These are phyloP conservation scores for Aurelia aurita DNA, from an alignment of 30 jellyfish, hydroid and myxozoan genomes.

Conservation along the genomic window DNA sequence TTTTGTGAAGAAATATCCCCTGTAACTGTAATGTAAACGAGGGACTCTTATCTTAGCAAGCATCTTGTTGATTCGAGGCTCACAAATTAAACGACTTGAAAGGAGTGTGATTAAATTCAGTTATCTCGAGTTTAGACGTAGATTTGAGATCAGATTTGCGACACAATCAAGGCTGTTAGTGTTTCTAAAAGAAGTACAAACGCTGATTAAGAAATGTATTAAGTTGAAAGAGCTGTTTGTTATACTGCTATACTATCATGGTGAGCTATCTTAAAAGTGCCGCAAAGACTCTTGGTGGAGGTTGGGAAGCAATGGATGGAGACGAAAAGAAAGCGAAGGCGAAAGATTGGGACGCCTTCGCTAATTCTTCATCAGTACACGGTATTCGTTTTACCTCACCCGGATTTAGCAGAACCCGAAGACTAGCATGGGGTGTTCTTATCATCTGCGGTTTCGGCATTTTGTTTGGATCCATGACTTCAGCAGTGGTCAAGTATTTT, in stretches of 20 bases:
- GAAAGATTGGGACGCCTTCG: slow-evolving; percentile 68
- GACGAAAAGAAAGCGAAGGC: slow-evolving; percentile 17
- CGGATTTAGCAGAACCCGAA: slow-evolving; percentile 61
- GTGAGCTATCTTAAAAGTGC: neutral
- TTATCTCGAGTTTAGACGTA: no score
- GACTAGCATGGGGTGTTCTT: slow-evolving; percentile 57
- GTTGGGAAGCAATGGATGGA: neutral
- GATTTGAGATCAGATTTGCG: no score
- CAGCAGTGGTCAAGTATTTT: slow-evolving; percentile 55
- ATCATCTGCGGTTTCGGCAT: slow-evolving; percentile 33
- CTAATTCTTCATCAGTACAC: slow-evolving; percentile 62
- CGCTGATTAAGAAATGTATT: no score
- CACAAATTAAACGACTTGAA: neutral
- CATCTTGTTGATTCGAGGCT: neutral
- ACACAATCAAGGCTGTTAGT: neutral
- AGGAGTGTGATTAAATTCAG: neutral
- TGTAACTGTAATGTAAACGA: neutral
- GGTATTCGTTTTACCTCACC: slow-evolving; percentile 71
- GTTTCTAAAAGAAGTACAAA: no score
- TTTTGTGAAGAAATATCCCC: neutral
- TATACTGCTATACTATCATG: neutral
- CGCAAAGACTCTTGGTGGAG: neutral
- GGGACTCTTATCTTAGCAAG: neutral
- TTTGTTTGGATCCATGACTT: slow-evolving; percentile 26
- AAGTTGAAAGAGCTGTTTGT: no score